Base-by-base conservation (phyloP, 2,888 invertebrate species). In the Lasioglossum villosulum region DNA sequence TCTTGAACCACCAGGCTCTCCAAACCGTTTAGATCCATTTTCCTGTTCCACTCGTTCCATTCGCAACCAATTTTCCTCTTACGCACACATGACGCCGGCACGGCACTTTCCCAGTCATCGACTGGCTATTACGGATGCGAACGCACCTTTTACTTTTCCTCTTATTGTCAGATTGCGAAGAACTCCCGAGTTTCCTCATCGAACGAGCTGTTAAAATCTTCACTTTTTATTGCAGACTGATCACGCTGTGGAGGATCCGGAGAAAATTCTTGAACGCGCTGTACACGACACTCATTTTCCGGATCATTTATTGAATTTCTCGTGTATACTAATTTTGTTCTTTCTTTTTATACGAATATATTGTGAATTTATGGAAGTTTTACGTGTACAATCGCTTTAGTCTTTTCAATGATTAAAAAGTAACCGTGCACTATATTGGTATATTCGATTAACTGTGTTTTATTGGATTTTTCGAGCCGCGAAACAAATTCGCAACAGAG, bases 21-120 rank as follows among this genome's bases (percentile, higher is more conserved):
- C 42, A 16, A 52, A 30, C 82, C 77, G 63, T 81, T 81, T 59
- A 52, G 59, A 83, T 77, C 76, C 52, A 84, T 78, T 78, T 84
- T 59, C 84, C 78, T 56, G 52, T 78, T 78, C 39, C 71, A 82
- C 82, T 56, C n/a, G 42, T 71, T 82, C 66, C 75, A 75, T 52
- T 80, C 39, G 59, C 8, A 45, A 30, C 73, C 59, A 16, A 56
- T 34, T 80, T 42, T 42, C 27, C 30, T 66, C 66, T 66, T 66
- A 34, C 30, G 66, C 66, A 34, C 34, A 66, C 34, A 66, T 34
- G 16, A 16, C 4, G 0, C 19, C 48, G 59, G 1, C 14, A 23
- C 2, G 27, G 12, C 14, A 27, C 27, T 59, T 14, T 59, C 59
- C 16, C 27, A 59, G 59, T 59, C 59, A 16, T 59, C 59, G 27